These are phyloP conservation scores for Marisa cornuarietis DNA, from an alignment of 1,140 invertebrate species.

Conservation along the genomic window DNA sequence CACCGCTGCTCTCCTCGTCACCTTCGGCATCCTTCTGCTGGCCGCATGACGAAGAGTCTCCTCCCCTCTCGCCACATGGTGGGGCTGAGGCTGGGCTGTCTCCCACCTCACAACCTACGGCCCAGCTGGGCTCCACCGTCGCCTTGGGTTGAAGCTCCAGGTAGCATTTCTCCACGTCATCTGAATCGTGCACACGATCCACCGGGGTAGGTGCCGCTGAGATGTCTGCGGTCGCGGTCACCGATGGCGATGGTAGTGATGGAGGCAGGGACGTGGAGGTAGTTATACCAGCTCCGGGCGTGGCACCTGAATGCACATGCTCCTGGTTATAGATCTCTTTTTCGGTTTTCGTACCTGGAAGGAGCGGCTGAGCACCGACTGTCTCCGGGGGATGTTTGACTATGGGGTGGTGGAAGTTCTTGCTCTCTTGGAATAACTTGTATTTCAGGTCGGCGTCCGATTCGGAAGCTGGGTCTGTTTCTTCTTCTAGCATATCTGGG, in stretches of 20 bases:
- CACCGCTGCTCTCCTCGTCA: slow-evolving; percentile 2
- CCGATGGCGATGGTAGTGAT: slow-evolving; percentile 16
- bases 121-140: background rate
- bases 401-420: background rate
- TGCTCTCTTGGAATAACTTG: slow-evolving; percentile 2
- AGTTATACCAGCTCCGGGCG: background rate
- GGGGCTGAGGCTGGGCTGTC: background rate
- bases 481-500: slow-evolving; percentile 4
- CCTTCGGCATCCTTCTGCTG: background rate
- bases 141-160: background rate
- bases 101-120: background rate
- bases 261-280: slow-evolving; percentile 1
- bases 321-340: slow-evolving; percentile 36
- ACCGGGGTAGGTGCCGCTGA: background rate
- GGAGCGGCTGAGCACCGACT: background rate
- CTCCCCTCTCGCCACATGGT: background rate
- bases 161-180: slow-evolving; percentile 10
- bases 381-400: background rate
- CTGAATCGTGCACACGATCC: background rate
- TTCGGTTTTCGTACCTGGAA: slow-evolving; percentile 20
- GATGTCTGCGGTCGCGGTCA: slow-evolving; percentile 14
- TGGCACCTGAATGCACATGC: slow-evolving; percentile 9
- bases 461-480: background rate
- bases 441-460: background rate
- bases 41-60: background rate